Evolutionary conservation across 2,113 vertebrate genomes (phyloP).

Genomic region (Tragelaphus buxtoni): DNA sequence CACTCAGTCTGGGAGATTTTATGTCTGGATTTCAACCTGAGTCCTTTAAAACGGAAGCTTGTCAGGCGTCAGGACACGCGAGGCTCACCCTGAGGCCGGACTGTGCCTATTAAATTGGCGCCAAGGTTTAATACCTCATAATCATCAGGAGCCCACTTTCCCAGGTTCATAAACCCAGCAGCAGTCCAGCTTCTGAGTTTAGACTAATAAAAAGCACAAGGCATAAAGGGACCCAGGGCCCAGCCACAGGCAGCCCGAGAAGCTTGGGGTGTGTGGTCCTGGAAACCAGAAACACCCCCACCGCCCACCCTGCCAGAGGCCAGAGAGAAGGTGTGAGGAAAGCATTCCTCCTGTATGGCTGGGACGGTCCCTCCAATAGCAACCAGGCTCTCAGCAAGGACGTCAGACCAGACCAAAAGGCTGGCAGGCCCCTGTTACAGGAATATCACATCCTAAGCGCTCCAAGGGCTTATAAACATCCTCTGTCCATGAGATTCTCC

Average conservation of each 20-base stretch:
- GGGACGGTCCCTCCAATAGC: not conserved
- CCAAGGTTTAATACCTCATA: not conserved
- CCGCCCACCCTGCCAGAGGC: not conserved
- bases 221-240: not conserved
- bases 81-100: not conserved
- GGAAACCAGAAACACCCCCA: not conserved
- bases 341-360: not conserved
- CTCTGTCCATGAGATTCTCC: not conserved
- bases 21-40: not conserved
- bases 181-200: not conserved
- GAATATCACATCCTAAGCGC: not conserved
- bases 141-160: not conserved
- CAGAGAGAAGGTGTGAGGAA: not conserved
- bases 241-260: fast-evolving
- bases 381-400: not conserved
- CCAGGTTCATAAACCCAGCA: not conserved
- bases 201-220: not conserved
- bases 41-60: not conserved
- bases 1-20: not conserved
- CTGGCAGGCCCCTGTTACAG: fast-evolving
- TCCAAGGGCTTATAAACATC: not conserved
- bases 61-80: fast-evolving
- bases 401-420: not conserved
- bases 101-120: not conserved
- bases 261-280: not conserved